A percentile compares a stretch with the other conserved stretches of the same genome.
Evolutionary conservation across 2,797 vertebrate species (phyloP).

Genomic region (Fistularia commersonii): DNA sequence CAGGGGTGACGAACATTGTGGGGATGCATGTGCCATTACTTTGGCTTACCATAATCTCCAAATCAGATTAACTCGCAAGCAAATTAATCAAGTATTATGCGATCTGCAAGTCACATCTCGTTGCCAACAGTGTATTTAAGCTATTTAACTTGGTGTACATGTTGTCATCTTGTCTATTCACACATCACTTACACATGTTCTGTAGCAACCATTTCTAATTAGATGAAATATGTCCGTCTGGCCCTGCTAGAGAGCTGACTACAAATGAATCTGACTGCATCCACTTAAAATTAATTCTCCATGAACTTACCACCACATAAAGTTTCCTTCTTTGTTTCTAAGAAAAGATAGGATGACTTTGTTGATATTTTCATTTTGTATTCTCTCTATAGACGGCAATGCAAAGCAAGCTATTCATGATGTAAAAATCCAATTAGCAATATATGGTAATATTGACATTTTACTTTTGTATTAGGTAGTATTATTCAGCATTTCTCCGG

Average conservation of each 20-base stretch:
- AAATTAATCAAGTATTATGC: conserved; percentile 46
- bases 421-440: conserved; percentile 54
- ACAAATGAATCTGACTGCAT: conserved; percentile 47
- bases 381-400: conserved; percentile 16
- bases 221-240: conserved; percentile 45
- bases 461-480: conserved; percentile 39
- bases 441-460: conserved; percentile 62
- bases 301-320: conserved; percentile 25
- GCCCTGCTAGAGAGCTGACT: conserved; percentile 32
- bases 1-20: conserved; percentile 31
- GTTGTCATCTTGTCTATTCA: conserved; percentile 29
- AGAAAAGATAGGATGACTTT: conserved; percentile 18
- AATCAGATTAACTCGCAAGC: conserved; percentile 44
- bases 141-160: conserved; percentile 5
- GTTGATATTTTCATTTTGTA: conserved; percentile 42
- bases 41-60: conserved; percentile 40
- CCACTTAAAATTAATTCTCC: conserved; percentile 44
- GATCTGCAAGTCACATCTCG: conserved; percentile 29
- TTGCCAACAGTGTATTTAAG: conserved; percentile 23
- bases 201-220: conserved; percentile 41
- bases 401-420: conserved; percentile 34
- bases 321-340: conserved; percentile 24
- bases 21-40: conserved; percentile 38
- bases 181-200: conserved; percentile 33
- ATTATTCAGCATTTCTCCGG: conserved; percentile 30